These are phyloP conservation scores for Alligator sinensis DNA, from an alignment of 2,113 vertebrate species.

Conservation along the genomic window DNA sequence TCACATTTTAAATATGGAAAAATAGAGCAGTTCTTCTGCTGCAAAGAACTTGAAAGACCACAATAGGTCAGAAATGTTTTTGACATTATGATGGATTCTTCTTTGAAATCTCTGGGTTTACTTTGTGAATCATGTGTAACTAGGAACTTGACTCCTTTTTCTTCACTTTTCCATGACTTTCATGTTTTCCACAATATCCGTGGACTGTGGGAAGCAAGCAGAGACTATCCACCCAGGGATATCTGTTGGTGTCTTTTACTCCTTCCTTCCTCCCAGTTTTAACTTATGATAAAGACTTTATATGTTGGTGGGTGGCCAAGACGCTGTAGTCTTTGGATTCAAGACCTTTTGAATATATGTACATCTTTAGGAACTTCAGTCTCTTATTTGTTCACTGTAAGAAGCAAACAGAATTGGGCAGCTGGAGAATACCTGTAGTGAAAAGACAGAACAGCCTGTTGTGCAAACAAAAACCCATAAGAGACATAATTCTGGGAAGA, in stretches of 20 bases:
- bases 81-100: no score
- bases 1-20: no score
- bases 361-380: fast-evolving
- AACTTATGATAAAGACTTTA: neutral
- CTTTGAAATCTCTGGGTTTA: no score
- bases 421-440: fast-evolving
- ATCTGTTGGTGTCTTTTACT: neutral
- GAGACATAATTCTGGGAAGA: neutral
- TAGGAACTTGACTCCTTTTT: no score
- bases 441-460: neutral
- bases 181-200: no score
- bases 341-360: neutral
- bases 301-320: fast-evolving
- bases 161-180: no score
- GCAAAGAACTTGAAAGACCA: no score
- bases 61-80: no score
- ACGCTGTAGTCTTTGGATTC: neutral
- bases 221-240: neutral
- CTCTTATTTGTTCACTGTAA: neutral
- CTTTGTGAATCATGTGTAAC: no score
- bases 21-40: no score
- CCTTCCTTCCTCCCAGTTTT: neutral
- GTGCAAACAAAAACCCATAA: neutral
- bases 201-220: no score
- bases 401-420: neutral